Evolutionary conservation across 2,113 vertebrate species (phyloP), one percentile per base, ranked within the genome.

Genomic region (Crocuta crocuta): DNA sequence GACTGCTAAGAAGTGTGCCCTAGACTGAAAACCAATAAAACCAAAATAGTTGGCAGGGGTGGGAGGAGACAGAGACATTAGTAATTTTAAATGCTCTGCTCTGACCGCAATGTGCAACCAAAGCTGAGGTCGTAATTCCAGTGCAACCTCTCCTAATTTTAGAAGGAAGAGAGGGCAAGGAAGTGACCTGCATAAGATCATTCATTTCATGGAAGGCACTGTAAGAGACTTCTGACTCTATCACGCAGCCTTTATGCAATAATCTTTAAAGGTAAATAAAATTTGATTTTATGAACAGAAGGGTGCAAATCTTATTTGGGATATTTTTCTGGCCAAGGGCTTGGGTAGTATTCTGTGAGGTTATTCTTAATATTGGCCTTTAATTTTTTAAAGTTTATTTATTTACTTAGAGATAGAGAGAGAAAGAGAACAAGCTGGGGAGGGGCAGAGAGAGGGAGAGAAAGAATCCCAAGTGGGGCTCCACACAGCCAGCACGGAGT

Each of bases 361-460:
- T 86, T 85, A 93, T 94, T 95, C 94, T 95, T 90, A 95, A 61
- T 61, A 61, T 24, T 91, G n/a, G 79, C 58, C 89, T 97, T 91
- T 79, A 98, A 94, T 81, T 74, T 96, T 97, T 48, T 97, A 23
- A 23, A 61, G 19, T 61, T 61, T 61, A 61, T 3, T 24, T 61
- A 61, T 23, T 61, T 8, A 61, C 58, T 24, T 24, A 55, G 17
- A 55, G 55, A 55, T 5, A 55, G 55, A 55, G 17, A 19, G 55
- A 61, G 58, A 58, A 7, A 58, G 58, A 55, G 55, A 58, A 7
- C 58, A 61, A 61, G 58, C 58, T 61, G 21, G 21, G 58, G 58
- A 61, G 58, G 58, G 58, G 21, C 58, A 61, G 58, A 61, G 21
- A 61, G 58, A 61, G 58, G 7, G 21, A 61, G 58, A 23, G 58